phyloP scores from a whole-genome alignment of 30 jellyfish, hydroid and myxozoan genomes.

The Aurelia sp. region DNA sequence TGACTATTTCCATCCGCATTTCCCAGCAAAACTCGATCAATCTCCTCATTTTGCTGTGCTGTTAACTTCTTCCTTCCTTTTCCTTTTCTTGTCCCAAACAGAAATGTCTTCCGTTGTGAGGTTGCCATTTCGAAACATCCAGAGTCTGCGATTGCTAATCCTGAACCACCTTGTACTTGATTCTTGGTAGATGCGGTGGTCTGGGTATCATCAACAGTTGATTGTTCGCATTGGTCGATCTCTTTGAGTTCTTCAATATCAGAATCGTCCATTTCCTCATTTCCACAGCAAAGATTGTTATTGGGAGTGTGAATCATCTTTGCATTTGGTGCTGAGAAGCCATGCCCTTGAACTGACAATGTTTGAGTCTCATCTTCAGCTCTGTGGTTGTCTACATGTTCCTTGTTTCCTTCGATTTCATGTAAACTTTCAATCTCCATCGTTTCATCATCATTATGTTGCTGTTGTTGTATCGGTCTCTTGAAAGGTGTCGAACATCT shows the following conservation, averaged over 20 bases:
- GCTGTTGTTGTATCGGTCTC: neutral
- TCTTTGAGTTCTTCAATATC: slow-evolving; percentile 44
- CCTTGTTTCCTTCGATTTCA: neutral
- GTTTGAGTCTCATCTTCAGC: too few species aligned
- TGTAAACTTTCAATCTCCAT: slow-evolving; percentile 7
- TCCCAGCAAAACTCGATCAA: slow-evolving; percentile 31
- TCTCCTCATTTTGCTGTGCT: neutral
- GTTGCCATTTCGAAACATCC: too few species aligned
- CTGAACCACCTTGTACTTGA: too few species aligned
- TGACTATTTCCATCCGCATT: neutral
- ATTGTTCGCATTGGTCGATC: neutral
- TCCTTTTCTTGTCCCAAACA: neutral
- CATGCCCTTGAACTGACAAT: too few species aligned
- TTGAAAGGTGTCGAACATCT: slow-evolving; percentile 24
- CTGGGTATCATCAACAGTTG: neutral
- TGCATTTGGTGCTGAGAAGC: neutral
- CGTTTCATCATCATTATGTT: neutral
- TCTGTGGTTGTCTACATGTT: too few species aligned
- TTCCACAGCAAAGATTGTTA: neutral
- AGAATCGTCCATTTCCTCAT: neutral
- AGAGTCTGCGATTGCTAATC: too few species aligned
- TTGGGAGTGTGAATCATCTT: neutral
- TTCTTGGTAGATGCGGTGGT: too few species aligned
- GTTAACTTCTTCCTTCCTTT: neutral
- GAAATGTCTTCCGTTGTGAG: too few species aligned